These are phyloP conservation scores for Anas platyrhynchos DNA, from an alignment of 2,113 vertebrate genomes.

Conservation along the genomic window DNA sequence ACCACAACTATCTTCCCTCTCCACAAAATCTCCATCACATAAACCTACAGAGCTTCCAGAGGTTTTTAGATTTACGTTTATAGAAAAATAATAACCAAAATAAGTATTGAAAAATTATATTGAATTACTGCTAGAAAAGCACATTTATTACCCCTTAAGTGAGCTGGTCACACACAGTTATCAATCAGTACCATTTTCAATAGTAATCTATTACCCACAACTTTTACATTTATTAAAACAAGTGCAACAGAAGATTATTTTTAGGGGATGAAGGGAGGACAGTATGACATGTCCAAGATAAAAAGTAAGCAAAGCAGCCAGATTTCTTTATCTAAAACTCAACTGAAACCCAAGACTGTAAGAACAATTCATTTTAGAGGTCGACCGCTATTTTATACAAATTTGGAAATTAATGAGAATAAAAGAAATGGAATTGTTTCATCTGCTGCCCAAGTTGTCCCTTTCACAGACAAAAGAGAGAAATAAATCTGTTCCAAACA, in stretches of 20 bases:
- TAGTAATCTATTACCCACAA: constrained; percentile 27
- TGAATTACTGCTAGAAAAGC: constrained; percentile 5
- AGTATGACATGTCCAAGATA: constrained; percentile 23
- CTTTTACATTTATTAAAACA: constrained; percentile 39
- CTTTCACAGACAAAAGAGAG: background rate
- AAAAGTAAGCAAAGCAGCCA: constrained; percentile 31
- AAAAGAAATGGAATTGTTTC: constrained; percentile 4
- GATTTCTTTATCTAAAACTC: constrained; percentile 30
- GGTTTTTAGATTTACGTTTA: constrained; percentile 12
- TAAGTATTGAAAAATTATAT: background rate
- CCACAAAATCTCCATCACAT: background rate
- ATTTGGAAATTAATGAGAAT: constrained; percentile 29
- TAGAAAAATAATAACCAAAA: constrained; percentile 29
- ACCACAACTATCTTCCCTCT: background rate
- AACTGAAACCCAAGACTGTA: background rate
- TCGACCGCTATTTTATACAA: background rate
- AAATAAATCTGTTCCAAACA: background rate
- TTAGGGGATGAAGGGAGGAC: background rate
- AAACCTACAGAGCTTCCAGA: background rate
- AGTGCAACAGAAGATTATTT: constrained; percentile 26
- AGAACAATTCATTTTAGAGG: background rate
- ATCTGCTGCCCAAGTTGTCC: background rate
- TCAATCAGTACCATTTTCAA: constrained; percentile 33
- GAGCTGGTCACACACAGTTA: background rate
- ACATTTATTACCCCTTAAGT: background rate